Percentiles rank a stretch among this genome's conserved stretches.
phyloP scores from a whole-genome alignment of 2,888 invertebrate species.

The Drosophila emarginata region DNA sequence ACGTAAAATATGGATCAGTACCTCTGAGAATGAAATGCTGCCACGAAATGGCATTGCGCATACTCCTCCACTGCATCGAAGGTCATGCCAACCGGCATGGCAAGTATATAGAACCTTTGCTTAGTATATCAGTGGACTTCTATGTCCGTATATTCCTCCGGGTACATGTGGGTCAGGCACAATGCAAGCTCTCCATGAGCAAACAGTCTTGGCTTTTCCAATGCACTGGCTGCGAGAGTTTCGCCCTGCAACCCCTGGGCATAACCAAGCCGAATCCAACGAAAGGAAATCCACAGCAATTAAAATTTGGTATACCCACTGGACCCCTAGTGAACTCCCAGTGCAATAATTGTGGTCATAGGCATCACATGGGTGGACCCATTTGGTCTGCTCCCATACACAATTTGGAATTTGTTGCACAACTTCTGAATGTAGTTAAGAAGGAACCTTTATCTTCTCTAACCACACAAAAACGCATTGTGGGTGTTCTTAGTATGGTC shows the following conservation, averaged over 20 bases:
- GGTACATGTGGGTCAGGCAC: conserved; percentile 89
- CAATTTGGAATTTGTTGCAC: conserved; percentile 88
- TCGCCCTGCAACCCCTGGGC: conserved; percentile 90
- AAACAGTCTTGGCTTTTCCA: conserved; percentile 94
- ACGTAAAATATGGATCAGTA: conserved; percentile 95
- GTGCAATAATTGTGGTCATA: conserved; percentile 90
- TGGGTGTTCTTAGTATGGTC: conserved; percentile 91
- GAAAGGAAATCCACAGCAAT: conserved; percentile 84
- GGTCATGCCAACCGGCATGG: conserved; percentile 96
- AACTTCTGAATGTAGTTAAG: conserved; percentile 85
- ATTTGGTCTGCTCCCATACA: conserved; percentile 96
- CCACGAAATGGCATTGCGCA: conserved; percentile 98
- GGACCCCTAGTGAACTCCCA: conserved; percentile 87
- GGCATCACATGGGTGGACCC: conserved; percentile 94
- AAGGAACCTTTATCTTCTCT: conserved; percentile 81
- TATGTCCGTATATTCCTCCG: conserved; percentile 97
- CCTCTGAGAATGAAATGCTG: conserved; percentile 93
- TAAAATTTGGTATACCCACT: conserved; percentile 87
- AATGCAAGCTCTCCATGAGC: conserved; percentile 93
- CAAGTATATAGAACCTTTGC: conserved; percentile 93
- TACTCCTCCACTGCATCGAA: conserved; percentile 94
- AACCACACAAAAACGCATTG: conserved; percentile 89
- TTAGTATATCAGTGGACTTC: conserved; percentile 97
- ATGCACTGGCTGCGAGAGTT: conserved; percentile 94
- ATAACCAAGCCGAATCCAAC: conserved; percentile 85